Evolutionary conservation across 2,113 vertebrate species (phyloP).

Genomic region (Laterallus jamaicensis): DNA sequence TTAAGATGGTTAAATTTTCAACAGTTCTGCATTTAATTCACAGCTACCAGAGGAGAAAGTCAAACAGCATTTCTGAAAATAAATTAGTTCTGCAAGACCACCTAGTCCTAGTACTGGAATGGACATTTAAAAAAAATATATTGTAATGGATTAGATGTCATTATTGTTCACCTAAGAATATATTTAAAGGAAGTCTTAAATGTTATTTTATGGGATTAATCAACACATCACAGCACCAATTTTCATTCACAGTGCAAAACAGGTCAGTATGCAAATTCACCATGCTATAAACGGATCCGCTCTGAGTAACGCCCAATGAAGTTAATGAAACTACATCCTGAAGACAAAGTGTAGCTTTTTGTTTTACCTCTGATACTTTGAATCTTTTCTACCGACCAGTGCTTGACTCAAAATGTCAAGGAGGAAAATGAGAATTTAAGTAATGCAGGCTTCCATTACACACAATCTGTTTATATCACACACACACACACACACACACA

Average conservation of each 20-base stretch:
- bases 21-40: not conserved
- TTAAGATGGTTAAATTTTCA: not conserved
- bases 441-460: not conserved
- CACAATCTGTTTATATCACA: not conserved
- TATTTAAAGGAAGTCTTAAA: not conserved
- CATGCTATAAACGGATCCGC: constrained; percentile 20
- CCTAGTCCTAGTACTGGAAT: not conserved
- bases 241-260: constrained; percentile 6
- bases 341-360: constrained; percentile 49
- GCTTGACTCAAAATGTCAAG: constrained; percentile 45
- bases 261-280: constrained; percentile 52
- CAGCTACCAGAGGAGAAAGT: not conserved
- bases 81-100: not conserved
- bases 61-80: not conserved
- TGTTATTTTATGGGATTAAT: not conserved
- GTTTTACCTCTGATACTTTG: constrained; percentile 50
- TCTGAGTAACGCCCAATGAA: constrained; percentile 44
- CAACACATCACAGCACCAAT: not conserved
- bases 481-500: too few species aligned
- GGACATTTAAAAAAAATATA: not conserved
- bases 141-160: not conserved
- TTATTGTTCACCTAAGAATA: not conserved
- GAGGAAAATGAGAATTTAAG: constrained; percentile 50
- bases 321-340: constrained; percentile 45
- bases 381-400: not conserved